Conservation (phyloP, 2,888 invertebrate species). For the Anodontia alba region DNA sequence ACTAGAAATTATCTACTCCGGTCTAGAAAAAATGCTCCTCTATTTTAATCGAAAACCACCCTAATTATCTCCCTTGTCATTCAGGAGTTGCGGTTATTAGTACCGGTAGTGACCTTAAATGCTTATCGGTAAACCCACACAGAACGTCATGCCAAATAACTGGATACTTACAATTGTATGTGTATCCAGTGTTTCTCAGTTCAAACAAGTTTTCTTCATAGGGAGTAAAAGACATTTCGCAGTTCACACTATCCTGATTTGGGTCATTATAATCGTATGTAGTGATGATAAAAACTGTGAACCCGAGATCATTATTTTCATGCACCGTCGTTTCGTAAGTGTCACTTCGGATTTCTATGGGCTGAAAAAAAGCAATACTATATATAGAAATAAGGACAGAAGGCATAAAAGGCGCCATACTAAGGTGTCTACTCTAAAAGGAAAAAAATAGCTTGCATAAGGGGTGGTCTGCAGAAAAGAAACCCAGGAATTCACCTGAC, state of each 20-base stretch:
- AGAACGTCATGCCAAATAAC: too few species aligned
- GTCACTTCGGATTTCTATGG: background rate
- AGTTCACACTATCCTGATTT: background rate
- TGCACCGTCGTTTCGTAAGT: background rate
- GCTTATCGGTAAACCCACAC: too few species aligned
- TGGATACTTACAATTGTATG: background rate
- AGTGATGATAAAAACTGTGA: background rate
- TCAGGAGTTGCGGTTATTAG: too few species aligned
- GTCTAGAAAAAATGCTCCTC: too few species aligned
- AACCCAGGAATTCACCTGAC: background rate
- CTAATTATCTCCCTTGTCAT: too few species aligned
- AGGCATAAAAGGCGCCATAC: too few species aligned
- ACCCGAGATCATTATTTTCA: background rate
- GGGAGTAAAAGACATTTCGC: background rate
- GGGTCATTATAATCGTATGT: background rate
- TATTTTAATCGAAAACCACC: too few species aligned
- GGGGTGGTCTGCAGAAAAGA: background rate
- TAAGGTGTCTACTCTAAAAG: background rate
- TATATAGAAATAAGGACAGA: too few species aligned
- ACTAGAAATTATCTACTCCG: too few species aligned
- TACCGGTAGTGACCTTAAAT: too few species aligned
- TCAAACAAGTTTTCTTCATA: background rate
- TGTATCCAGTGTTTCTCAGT: background rate
- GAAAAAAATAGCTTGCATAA: background rate
- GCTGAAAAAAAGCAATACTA: background rate